Conservation (phyloP, 2,797 vertebrate species). For the Enteromius mattozi region DNA sequence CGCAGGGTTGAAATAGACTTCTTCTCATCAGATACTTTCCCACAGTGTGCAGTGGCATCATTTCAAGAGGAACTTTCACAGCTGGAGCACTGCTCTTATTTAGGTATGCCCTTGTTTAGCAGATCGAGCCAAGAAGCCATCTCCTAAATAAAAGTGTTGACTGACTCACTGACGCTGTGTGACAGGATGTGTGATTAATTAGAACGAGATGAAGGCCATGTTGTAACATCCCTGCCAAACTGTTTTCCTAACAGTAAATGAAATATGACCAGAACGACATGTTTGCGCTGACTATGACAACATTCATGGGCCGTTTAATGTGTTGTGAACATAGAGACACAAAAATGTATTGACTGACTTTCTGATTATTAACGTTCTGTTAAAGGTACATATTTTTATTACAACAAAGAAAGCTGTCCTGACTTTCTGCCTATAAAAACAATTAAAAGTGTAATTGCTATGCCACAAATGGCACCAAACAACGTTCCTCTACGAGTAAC, state of each 20-base stretch:
- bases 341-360: not conserved
- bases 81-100: constrained; percentile 47
- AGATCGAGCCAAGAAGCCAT: constrained; percentile 41
- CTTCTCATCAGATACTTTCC: constrained; percentile 41
- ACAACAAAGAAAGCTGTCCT: not conserved
- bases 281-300: constrained; percentile 44
- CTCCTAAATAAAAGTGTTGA: constrained; percentile 49
- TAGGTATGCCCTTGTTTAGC: constrained; percentile 57
- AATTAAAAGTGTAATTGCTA: not conserved
- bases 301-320: constrained; percentile 20
- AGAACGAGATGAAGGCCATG: constrained; percentile 50
- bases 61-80: constrained; percentile 37
- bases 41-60: constrained; percentile 22
- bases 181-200: constrained; percentile 56
- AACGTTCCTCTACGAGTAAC: not conserved
- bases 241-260: constrained; percentile 50
- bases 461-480: not conserved
- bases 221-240: constrained; percentile 51
- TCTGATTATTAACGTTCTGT: constrained; percentile 18
- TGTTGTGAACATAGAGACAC: constrained; percentile 2
- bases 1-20: not conserved
- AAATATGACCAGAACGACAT: constrained; percentile 44
- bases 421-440: not conserved
- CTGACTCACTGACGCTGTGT: constrained; percentile 49
- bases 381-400: not conserved